A percentile compares a stretch with the other conserved stretches of the same genome.
Conservation (phyloP, 2,113 vertebrate species). For the Petrocephalus zakoni region DNA sequence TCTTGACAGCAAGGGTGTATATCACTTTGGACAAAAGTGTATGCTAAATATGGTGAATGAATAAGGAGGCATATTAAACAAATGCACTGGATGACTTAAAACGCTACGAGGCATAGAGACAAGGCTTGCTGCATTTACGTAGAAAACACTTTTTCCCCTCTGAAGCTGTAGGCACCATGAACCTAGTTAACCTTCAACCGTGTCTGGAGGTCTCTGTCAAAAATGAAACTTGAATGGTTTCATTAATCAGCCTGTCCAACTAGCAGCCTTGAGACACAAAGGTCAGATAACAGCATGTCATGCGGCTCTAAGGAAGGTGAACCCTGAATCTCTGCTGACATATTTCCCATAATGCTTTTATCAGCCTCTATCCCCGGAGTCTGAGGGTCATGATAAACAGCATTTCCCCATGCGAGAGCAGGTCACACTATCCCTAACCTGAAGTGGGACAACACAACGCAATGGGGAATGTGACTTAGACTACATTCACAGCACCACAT, state of each 20-base stretch:
- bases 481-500: not conserved
- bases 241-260: not conserved
- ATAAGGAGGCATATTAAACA: not conserved
- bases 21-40: not conserved
- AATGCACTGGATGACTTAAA: not conserved
- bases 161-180: not conserved
- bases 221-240: not conserved
- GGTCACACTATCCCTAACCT: not conserved
- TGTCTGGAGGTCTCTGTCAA: not conserved
- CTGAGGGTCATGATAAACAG: not conserved
- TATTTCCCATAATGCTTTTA: not conserved
- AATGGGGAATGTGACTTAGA: not conserved
- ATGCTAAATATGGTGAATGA: not conserved
- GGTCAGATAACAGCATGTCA: not conserved
- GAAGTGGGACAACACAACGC: not conserved
- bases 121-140: not conserved
- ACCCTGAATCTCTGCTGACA: not conserved
- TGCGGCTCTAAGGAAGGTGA: not conserved
- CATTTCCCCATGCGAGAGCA: not conserved
- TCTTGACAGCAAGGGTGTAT: not conserved
- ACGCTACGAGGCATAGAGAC: not conserved
- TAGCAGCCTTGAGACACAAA: not conserved
- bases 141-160: not conserved
- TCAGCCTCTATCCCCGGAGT: not conserved
- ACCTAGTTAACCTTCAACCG: not conserved